Evolutionary conservation across 2,113 vertebrate species (phyloP).

Genomic region (Alligator sinensis): DNA sequence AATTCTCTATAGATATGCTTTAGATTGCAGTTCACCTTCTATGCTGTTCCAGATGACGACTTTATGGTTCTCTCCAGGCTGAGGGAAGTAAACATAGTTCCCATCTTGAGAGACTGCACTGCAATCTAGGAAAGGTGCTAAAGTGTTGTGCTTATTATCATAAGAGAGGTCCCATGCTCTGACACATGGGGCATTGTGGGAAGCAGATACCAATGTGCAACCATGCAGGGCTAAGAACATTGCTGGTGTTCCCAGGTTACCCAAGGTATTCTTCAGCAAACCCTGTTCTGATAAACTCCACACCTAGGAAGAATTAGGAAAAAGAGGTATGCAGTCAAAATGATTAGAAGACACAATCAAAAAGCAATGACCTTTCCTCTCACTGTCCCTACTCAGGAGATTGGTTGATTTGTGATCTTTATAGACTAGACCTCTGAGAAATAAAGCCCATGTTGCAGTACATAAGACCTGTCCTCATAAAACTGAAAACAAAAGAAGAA

Average conservation of each 20-base stretch:
- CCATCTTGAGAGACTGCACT: conserved; percentile 71
- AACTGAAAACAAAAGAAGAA: not conserved
- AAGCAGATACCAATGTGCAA: conserved; percentile 78
- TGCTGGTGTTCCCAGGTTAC: conserved; percentile 73
- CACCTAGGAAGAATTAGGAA: conserved; percentile 67
- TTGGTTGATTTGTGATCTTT: not conserved
- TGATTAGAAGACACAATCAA: not conserved
- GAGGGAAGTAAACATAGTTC: conserved; percentile 78
- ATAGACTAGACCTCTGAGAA: not conserved
- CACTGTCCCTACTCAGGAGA: not conserved
- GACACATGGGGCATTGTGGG: conserved; percentile 50
- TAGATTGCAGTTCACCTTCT: conserved; percentile 76
- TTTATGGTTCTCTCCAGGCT: conserved; percentile 71
- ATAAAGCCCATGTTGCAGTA: not conserved
- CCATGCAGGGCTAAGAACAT: conserved; percentile 62
- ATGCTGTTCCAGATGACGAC: conserved; percentile 81
- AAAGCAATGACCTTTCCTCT: not conserved
- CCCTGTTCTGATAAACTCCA: conserved; percentile 85
- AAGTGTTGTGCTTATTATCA: conserved; percentile 37
- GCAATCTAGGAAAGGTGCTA: conserved; percentile 72
- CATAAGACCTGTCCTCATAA: no score
- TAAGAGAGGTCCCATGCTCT: conserved; percentile 82
- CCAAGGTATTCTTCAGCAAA: conserved; percentile 73
- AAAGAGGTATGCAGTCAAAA: not conserved
- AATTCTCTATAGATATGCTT: not conserved